phyloP scores from a whole-genome alignment of 2,888 invertebrate genomes.

The Cerceris ruficornis region DNA sequence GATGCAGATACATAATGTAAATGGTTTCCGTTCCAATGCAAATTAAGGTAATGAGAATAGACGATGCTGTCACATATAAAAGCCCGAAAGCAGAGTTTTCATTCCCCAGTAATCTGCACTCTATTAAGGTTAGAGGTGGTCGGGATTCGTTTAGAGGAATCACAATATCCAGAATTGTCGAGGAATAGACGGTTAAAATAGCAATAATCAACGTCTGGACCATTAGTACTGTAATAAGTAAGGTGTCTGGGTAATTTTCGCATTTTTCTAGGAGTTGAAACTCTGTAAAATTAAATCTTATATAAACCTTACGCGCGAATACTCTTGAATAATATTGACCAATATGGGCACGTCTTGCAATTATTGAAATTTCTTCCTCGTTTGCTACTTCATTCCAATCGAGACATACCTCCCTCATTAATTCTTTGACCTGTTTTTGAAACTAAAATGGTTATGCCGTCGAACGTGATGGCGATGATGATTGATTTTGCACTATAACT shows the following conservation, averaged over 20 bases:
- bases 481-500: too few relatives aligned
- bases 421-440: not conserved
- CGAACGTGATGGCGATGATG: too few relatives aligned
- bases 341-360: not conserved
- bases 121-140: too few relatives aligned
- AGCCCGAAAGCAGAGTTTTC: not conserved
- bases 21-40: not conserved
- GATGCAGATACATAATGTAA: not conserved
- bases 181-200: not conserved
- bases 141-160: not conserved
- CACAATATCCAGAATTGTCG: not conserved
- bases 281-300: not conserved
- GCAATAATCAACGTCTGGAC: not conserved
- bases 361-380: not conserved
- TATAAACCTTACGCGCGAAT: not conserved
- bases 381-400: not conserved
- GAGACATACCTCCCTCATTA: not conserved
- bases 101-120: not conserved
- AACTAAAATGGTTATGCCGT: too few relatives aligned
- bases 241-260: not conserved
- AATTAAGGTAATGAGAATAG: not conserved
- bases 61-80: not conserved
- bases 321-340: not conserved
- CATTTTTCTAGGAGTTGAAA: not conserved
- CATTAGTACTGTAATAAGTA: not conserved